Conservation (phyloP, 2,888 invertebrate genomes). For the Alloplasta piceator region DNA sequence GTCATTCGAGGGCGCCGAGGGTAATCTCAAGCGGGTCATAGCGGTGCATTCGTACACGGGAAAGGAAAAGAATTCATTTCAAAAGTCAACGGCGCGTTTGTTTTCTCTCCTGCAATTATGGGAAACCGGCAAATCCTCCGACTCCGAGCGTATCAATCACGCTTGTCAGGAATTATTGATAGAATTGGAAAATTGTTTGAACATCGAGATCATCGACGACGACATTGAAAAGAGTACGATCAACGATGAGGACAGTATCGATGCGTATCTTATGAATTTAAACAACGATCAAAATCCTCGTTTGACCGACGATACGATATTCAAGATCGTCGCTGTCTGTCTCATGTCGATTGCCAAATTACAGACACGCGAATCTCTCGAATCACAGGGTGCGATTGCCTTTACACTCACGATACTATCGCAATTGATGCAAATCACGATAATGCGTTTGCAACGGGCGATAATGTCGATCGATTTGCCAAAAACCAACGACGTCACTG, state of each 20-base stretch:
- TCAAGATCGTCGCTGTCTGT: slow-evolving; percentile 92
- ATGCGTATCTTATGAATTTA: slow-evolving; percentile 75
- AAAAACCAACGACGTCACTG: slow-evolving; percentile 73
- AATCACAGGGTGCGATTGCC: slow-evolving; percentile 92
- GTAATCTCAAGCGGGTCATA: slow-evolving; percentile 90
- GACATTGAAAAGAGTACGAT: slow-evolving; percentile 59
- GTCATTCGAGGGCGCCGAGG: slow-evolving; percentile 95
- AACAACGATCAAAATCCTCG: slow-evolving; percentile 72
- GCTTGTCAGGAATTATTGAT: slow-evolving; percentile 78
- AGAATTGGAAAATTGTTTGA: slow-evolving; percentile 78
- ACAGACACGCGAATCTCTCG: slow-evolving; percentile 89
- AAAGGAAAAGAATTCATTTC: slow-evolving; percentile 75
- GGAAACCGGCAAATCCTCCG: slow-evolving; percentile 75
- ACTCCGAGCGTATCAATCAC: slow-evolving; percentile 78
- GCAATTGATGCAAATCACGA: slow-evolving; percentile 86
- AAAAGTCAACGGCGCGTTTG: slow-evolving; percentile 77
- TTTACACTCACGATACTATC: slow-evolving; percentile 93
- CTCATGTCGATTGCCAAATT: slow-evolving; percentile 92
- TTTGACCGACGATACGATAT: slow-evolving; percentile 86
- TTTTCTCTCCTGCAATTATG: slow-evolving; percentile 79
- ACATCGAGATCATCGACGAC: slow-evolving; percentile 65
- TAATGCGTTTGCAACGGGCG: slow-evolving; percentile 77
- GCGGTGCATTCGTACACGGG: slow-evolving; percentile 80
- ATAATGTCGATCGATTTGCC: slow-evolving; percentile 79
- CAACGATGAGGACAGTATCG: slow-evolving; percentile 73